These are phyloP conservation scores for Turritopsis rubra DNA, from an alignment of 30 jellyfish, hydroid and myxozoan genomes.

Conservation along the genomic window DNA sequence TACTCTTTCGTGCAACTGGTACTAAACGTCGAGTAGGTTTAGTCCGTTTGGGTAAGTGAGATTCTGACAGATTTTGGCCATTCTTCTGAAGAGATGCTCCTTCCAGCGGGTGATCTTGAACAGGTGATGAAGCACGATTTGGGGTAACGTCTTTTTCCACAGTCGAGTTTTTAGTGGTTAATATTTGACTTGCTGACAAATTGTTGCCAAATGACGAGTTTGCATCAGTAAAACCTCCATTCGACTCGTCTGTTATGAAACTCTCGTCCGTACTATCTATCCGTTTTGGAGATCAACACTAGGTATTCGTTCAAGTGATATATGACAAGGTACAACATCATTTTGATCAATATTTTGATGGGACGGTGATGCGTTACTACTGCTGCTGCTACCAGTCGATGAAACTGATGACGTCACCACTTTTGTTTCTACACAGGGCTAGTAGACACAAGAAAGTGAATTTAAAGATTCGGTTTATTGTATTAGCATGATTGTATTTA, in stretches of 20 bases:
- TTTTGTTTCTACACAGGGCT: too few relatives aligned
- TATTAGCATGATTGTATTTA: too few relatives aligned
- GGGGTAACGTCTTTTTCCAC: not conserved
- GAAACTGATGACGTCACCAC: not conserved
- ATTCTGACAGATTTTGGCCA: not conserved
- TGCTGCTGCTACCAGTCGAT: not conserved
- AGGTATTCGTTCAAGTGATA: not conserved
- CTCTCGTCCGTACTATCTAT: not conserved
- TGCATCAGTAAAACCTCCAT: not conserved
- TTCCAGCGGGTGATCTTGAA: not conserved
- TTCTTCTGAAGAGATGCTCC: not conserved
- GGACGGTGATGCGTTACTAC: not conserved
- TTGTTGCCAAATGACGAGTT: not conserved
- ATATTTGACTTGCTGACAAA: too few relatives aligned
- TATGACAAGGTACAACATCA: not conserved
- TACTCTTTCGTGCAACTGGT: slow-evolving; percentile 25
- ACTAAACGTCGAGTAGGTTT: not conserved
- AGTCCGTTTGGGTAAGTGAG: not conserved
- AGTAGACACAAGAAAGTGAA: not conserved
- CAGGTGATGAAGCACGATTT: not conserved
- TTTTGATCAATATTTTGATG: not conserved
- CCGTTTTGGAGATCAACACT: not conserved
- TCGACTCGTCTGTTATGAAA: not conserved
- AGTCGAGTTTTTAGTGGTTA: too few relatives aligned
- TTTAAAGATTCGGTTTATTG: too few relatives aligned